Percentiles rank a stretch among this genome's conserved stretches.
These are phyloP conservation scores for Isotomurus palustris DNA, from an alignment of 2,888 invertebrate species.

Conservation along the genomic window DNA sequence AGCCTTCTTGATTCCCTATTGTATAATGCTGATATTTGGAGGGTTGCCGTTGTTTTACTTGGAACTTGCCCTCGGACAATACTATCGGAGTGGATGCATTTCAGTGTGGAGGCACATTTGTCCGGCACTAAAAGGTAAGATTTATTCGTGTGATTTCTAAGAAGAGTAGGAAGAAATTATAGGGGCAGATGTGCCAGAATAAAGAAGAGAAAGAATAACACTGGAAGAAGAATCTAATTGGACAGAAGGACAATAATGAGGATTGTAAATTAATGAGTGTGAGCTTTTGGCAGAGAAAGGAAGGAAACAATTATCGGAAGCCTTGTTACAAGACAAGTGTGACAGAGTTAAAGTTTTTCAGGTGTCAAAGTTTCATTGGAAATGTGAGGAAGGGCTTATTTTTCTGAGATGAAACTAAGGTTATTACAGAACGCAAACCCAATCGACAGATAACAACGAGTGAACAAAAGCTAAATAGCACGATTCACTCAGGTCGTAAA, in stretches of 20 bases:
- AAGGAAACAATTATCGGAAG: neutral
- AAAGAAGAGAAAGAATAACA: too few species aligned
- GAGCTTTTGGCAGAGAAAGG: neutral
- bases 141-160: too few species aligned
- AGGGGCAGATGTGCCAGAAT: too few species aligned
- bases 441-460: constrained; percentile 45
- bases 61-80: constrained; percentile 83
- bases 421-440: constrained; percentile 42
- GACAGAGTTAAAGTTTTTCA: too few species aligned
- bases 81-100: constrained; percentile 84
- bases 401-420: constrained; percentile 44
- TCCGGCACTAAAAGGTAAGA: constrained; percentile 81
- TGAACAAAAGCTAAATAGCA: constrained; percentile 45
- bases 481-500: constrained; percentile 41
- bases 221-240: too few species aligned
- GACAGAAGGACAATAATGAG: too few species aligned
- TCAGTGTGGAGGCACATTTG: constrained; percentile 90
- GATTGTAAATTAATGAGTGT: too few species aligned
- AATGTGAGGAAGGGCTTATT: too few species aligned
- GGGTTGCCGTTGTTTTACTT: constrained; percentile 92
- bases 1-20: constrained; percentile 90
- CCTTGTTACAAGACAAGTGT: constrained; percentile 9
- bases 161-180: too few species aligned
- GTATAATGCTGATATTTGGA: constrained; percentile 85
- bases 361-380: too few species aligned